Percentiles rank a stretch among this genome's conserved stretches.
Evolutionary conservation across 2,888 invertebrate genomes (phyloP).

Genomic region (Tipula lateralis): DNA sequence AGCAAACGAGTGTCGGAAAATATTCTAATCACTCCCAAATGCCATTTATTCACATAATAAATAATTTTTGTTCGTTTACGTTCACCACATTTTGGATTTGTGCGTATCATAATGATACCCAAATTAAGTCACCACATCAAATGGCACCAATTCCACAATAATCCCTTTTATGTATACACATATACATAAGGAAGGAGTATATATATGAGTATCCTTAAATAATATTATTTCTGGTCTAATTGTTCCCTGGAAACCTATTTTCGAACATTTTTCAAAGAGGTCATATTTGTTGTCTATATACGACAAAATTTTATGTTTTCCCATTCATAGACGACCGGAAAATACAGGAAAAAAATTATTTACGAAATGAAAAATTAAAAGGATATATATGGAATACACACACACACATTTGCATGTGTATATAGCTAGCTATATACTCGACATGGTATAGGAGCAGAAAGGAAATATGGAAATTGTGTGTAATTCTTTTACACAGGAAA

Average conservation of each 20-base stretch:
- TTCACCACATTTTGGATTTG: neutral
- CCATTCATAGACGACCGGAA: neutral
- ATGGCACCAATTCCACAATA: neutral
- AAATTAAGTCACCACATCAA: conserved; percentile 19
- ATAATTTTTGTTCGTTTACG: neutral
- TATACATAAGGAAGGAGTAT: neutral
- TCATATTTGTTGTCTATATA: neutral
- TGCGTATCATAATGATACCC: conserved; percentile 14
- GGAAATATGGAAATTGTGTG: neutral
- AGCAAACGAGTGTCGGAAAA: neutral
- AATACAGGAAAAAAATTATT: neutral
- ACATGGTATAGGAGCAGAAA: neutral
- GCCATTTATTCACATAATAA: conserved; percentile 24
- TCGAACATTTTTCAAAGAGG: neutral
- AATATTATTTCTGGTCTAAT: conserved; percentile 11
- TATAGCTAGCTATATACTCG: neutral
- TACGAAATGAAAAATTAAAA: neutral
- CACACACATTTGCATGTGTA: neutral
- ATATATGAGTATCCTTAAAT: neutral
- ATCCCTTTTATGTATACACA: neutral
- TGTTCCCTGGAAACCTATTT: conserved; percentile 24
- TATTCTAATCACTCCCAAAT: conserved; percentile 1
- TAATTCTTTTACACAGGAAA: neutral
- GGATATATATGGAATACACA: neutral
- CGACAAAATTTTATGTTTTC: neutral